Evolutionary conservation across 2,888 invertebrate species (phyloP).

Genomic region (Hemicrepidius hirtus): DNA sequence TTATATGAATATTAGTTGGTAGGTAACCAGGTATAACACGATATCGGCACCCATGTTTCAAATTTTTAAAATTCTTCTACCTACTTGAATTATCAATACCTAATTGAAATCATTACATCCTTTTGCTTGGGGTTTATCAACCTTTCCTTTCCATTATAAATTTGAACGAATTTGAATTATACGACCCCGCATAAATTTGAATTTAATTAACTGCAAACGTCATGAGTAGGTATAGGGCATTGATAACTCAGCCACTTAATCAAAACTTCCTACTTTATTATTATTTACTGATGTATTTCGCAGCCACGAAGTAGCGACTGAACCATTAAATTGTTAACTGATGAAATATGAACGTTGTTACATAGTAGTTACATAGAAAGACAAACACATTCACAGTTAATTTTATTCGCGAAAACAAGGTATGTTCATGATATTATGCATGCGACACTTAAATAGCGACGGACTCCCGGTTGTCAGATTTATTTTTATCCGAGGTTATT

Average conservation of each 20-base stretch:
- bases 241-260: not conserved
- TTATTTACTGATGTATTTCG: not conserved
- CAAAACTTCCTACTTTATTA: too few relatives aligned
- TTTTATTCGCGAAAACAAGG: slow-evolving; percentile 24
- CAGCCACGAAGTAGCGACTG: not conserved
- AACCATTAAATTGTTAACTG: slow-evolving; percentile 7
- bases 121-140: too few relatives aligned
- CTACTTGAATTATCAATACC: too few relatives aligned
- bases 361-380: not conserved
- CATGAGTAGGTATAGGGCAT: not conserved
- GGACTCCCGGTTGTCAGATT: slow-evolving; percentile 27
- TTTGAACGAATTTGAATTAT: too few relatives aligned
- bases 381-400: slow-evolving; percentile 8
- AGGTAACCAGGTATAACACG: too few relatives aligned
- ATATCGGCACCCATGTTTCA: too few relatives aligned
- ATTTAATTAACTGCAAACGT: too few relatives aligned
- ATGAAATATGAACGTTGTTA: slow-evolving; percentile 5
- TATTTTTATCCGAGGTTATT: slow-evolving; percentile 31
- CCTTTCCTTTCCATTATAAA: too few relatives aligned
- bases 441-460: slow-evolving; percentile 25
- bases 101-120: too few relatives aligned
- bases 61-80: too few relatives aligned
- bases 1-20: too few relatives aligned
- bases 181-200: too few relatives aligned
- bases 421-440: slow-evolving; percentile 21